These are phyloP conservation scores for Leuciscus idus DNA, from an alignment of 2,113 vertebrate genomes.

Conservation along the genomic window DNA sequence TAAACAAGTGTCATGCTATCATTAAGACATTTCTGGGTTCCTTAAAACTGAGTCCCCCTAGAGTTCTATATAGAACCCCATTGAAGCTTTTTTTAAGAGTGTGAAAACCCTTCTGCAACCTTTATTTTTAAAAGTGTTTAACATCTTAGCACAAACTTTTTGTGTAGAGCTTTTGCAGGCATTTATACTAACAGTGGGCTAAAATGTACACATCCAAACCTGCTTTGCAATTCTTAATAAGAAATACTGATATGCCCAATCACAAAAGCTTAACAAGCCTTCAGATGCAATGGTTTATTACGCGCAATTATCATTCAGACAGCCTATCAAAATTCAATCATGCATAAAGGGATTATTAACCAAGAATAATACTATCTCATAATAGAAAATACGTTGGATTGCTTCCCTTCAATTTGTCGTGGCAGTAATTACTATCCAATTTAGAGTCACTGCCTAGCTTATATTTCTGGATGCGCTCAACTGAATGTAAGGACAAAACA, in stretches of 20 bases:
- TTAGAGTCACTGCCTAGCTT: slow-evolving; percentile 53
- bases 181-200: not conserved
- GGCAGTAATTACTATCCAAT: slow-evolving; percentile 59
- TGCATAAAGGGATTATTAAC: slow-evolving; percentile 63
- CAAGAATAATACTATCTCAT: slow-evolving; percentile 61
- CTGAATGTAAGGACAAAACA: slow-evolving; percentile 52
- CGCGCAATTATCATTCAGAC: slow-evolving; percentile 59
- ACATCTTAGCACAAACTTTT: not conserved
- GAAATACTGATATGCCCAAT: slow-evolving; percentile 41
- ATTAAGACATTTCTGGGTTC: no score
- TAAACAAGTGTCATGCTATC: no score
- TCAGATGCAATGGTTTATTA: slow-evolving; percentile 62
- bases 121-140: slow-evolving; percentile 15
- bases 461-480: slow-evolving; percentile 44
- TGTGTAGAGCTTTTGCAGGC: slow-evolving; percentile 1
- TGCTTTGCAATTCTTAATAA: slow-evolving; percentile 38
- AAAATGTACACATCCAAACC: slow-evolving; percentile 20
- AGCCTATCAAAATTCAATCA: slow-evolving; percentile 64
- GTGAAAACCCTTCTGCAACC: not conserved
- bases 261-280: slow-evolving; percentile 55
- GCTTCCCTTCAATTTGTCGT: slow-evolving; percentile 58
- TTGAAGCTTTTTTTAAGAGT: no score
- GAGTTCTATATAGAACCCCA: no score
- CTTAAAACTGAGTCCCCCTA: no score
- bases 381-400: slow-evolving; percentile 57